Conservation (phyloP, 2,888 invertebrate genomes). For the Gerris lacustris region DNA sequence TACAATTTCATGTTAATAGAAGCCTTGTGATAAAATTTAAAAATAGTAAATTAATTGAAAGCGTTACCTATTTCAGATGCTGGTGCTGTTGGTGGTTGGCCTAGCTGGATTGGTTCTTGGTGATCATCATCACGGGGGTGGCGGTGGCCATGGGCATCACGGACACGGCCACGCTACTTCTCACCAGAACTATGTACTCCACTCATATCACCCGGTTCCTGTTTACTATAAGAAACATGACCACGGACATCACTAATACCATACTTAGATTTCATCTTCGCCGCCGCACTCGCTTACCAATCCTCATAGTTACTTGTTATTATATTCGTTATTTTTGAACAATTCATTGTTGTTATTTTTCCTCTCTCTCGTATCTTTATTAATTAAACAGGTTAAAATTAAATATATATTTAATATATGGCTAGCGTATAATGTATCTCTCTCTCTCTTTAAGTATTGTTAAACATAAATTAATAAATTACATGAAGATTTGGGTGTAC, state of each 20-base stretch:
- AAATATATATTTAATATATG: too few species aligned
- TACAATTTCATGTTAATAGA: too few species aligned
- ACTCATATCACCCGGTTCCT: constrained; percentile 28
- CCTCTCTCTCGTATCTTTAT: too few species aligned
- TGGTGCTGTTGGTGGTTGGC: constrained; percentile 21
- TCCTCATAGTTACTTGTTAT: background rate
- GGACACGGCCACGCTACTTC: constrained; percentile 29
- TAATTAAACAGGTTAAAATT: too few species aligned
- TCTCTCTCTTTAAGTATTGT: too few species aligned
- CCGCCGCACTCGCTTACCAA: background rate
- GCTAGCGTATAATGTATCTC: too few species aligned
- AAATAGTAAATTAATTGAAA: too few species aligned
- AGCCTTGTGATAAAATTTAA: too few species aligned
- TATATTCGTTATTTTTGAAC: too few species aligned
- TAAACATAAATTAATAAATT: too few species aligned
- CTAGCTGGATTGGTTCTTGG: constrained; percentile 14
- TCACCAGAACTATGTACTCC: constrained; percentile 28
- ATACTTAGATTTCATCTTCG: background rate
- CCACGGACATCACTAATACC: constrained; percentile 21
- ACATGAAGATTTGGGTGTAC: too few species aligned
- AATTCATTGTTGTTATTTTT: too few species aligned
- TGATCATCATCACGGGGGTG: constrained; percentile 21
- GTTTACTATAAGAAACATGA: constrained; percentile 27
- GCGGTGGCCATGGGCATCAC: constrained; percentile 18
- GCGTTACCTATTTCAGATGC: constrained; percentile 15